Conservation (phyloP, 1,140 invertebrate species). For the Reticulitermes speratus region DNA sequence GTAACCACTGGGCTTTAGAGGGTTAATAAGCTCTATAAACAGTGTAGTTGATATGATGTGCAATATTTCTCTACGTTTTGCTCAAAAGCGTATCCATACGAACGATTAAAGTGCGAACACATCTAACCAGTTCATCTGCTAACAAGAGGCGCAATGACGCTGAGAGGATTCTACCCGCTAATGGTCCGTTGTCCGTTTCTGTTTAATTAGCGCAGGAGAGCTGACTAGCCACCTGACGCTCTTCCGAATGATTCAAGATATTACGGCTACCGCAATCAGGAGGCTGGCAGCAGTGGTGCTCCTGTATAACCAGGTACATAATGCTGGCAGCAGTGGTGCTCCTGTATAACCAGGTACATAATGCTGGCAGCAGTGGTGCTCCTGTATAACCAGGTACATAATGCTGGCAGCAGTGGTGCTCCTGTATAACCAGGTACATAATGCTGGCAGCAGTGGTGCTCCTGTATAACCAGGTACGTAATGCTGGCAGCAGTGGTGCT, state of each 20-base stretch:
- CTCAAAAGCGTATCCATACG: neutral
- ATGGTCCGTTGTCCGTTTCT: neutral
- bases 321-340: no score
- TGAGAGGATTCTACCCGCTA: neutral
- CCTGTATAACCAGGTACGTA: no score
- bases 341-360: no score
- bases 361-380: no score
- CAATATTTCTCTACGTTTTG: neutral
- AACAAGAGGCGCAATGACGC: neutral
- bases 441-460: no score
- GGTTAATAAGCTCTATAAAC: neutral
- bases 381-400: no score
- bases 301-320: no score
- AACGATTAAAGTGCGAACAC: neutral
- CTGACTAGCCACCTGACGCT: neutral
- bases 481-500: no score
- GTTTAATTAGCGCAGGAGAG: neutral
- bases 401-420: no score
- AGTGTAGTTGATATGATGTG: neutral
- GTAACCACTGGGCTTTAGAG: no score
- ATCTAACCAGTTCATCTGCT: no score
- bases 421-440: no score
- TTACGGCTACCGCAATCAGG: neutral
- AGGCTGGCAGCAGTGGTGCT: neutral
- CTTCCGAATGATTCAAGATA: neutral